A percentile compares a stretch with the other conserved stretches of the same genome.
Conservation (phyloP, 2,113 vertebrate species). For the Laterallus jamaicensis region DNA sequence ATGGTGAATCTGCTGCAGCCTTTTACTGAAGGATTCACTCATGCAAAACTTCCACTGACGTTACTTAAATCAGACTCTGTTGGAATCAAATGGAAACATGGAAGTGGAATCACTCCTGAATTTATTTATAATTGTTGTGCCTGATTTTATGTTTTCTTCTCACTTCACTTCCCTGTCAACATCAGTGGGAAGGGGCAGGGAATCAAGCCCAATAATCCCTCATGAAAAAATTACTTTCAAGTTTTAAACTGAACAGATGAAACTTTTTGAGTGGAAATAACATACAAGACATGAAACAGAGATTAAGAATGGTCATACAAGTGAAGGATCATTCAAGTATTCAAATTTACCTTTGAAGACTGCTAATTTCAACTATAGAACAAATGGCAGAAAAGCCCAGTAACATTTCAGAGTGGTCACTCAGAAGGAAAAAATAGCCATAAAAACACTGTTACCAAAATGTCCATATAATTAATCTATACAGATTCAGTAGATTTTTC, state of each 20-base stretch:
- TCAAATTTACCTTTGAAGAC: constrained; percentile 41
- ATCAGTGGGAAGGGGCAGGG: background rate
- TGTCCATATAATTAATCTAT: constrained; percentile 44
- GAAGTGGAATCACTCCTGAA: background rate
- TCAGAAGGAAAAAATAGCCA: constrained; percentile 48
- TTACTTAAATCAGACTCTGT: background rate
- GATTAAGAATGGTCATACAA: background rate
- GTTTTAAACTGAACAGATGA: constrained; percentile 5
- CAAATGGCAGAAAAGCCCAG: constrained; percentile 13
- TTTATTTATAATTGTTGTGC: background rate
- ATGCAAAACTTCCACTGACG: background rate
- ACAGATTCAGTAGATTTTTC: constrained; percentile 3
- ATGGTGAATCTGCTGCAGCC: background rate
- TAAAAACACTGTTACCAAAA: constrained; percentile 60
- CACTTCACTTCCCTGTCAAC: background rate
- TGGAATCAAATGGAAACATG: background rate
- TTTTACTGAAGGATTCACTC: background rate
- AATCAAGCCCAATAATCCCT: background rate
- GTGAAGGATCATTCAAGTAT: constrained; percentile 60
- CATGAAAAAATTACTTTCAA: background rate
- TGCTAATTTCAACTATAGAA: constrained; percentile 45
- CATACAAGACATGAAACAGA: constrained; percentile 47
- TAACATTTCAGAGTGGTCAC: constrained; percentile 41
- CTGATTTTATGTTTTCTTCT: constrained; percentile 13
- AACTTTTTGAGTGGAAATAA: constrained; percentile 37